These are phyloP conservation scores for Natator depressus DNA, from an alignment of 2,113 vertebrate genomes.

Conservation along the genomic window DNA sequence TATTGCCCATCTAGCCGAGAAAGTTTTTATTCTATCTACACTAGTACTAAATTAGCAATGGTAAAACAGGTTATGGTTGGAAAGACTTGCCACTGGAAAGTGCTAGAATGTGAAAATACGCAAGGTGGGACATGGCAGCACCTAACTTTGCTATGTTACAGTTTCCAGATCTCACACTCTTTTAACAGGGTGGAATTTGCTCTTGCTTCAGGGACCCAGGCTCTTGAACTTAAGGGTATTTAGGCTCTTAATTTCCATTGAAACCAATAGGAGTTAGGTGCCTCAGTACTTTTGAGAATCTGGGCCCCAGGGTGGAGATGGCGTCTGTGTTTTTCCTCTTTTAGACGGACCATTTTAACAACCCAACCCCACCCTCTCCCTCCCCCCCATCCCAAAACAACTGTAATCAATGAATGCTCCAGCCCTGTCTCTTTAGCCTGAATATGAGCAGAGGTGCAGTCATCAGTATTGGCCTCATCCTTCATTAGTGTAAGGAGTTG, in stretches of 20 bases:
- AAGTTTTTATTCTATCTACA: not conserved
- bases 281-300: not conserved
- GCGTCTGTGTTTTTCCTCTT: not conserved
- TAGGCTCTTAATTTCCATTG: not conserved
- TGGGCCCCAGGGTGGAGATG: not conserved
- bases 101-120: not conserved
- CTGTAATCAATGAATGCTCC: not conserved
- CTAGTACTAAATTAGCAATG: not conserved
- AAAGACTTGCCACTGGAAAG: not conserved
- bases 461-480: not conserved
- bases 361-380: too few relatives aligned
- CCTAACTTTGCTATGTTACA: not conserved
- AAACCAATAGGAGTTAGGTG: not conserved
- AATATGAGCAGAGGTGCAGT: not conserved
- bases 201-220: not conserved
- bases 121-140: not conserved
- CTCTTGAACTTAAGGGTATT: too few relatives aligned
- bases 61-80: not conserved
- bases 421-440: not conserved
- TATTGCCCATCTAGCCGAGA: not conserved
- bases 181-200: not conserved
- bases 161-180: not conserved
- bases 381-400: too few relatives aligned
- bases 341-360: not conserved
- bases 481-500: slow-evolving; percentile 43